Evolutionary conservation across 2,797 vertebrate species (phyloP).

Genomic region (Phrynocephalus vlangalii): DNA sequence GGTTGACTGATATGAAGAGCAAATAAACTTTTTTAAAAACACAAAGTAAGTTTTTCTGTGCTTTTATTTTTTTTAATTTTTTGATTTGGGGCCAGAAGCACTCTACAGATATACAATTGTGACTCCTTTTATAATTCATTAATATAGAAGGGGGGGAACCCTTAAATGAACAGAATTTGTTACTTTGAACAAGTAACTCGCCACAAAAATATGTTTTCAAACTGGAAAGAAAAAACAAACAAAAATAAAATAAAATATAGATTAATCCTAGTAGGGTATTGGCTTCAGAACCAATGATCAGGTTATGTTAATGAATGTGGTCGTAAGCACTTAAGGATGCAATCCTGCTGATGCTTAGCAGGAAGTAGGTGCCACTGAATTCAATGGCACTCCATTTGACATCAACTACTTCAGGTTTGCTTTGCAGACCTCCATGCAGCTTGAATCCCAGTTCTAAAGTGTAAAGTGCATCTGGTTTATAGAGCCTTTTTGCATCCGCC

Average conservation of each 20-base stretch:
- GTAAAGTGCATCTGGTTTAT: conserved; percentile 72
- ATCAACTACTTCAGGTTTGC: conserved; percentile 7
- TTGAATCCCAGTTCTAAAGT: conserved; percentile 70
- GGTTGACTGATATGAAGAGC: no score
- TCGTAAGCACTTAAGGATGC: conserved; percentile 41
- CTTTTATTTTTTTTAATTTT: no score
- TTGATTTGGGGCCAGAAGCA: no score
- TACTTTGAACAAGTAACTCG: background rate
- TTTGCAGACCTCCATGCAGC: conserved; percentile 39
- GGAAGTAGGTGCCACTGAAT: background rate
- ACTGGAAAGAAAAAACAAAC: conserved; percentile 43
- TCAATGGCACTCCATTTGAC: background rate
- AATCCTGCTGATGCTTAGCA: conserved; percentile 1
- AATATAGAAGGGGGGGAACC: background rate
- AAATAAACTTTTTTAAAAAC: no score
- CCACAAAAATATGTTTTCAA: background rate
- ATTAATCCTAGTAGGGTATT: conserved; percentile 44
- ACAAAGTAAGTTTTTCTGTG: no score
- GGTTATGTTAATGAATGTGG: conserved; percentile 45
- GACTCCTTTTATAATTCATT: background rate
- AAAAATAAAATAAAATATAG: conserved; percentile 47
- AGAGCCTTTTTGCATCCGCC: conserved; percentile 66
- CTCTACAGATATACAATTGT: no score
- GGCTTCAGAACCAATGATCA: conserved; percentile 59
- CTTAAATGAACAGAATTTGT: background rate